A percentile compares a stretch with the other conserved stretches of the same genome.
Conservation (phyloP, 2,888 invertebrate genomes). For the Kuschelorhynchus macadamiae region DNA sequence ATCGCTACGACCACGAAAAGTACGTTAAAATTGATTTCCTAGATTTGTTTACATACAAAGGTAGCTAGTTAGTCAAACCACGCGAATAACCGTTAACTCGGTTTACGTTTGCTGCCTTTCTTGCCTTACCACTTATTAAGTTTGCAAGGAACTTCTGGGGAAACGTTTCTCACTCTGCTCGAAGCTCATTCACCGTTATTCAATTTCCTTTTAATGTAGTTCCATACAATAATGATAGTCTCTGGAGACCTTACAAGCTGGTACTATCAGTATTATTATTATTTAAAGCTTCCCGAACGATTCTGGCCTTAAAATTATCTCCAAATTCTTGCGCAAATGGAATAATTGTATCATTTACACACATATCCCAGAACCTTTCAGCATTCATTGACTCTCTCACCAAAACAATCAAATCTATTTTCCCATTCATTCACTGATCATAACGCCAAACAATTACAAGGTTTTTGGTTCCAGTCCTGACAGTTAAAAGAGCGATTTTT, state of each 20-base stretch:
- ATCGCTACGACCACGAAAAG: too few relatives aligned
- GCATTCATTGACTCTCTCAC: background rate
- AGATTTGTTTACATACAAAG: too few relatives aligned
- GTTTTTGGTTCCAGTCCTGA: too few relatives aligned
- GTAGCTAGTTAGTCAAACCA: too few relatives aligned
- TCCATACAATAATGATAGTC: too few relatives aligned
- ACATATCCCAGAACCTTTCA: background rate
- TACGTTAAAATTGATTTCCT: too few relatives aligned
- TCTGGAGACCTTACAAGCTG: too few relatives aligned
- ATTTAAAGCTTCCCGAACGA: background rate
- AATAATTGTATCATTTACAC: background rate
- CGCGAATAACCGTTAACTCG: too few relatives aligned
- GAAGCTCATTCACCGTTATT: background rate
- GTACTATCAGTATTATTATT: background rate
- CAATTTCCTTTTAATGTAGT: too few relatives aligned
- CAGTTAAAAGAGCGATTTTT: too few relatives aligned
- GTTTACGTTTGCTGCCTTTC: background rate
- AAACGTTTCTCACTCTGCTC: background rate
- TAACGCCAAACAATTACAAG: background rate
- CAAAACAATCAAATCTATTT: background rate
- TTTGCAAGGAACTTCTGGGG: conserved; percentile 2
- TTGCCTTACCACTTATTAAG: background rate
- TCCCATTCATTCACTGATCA: background rate
- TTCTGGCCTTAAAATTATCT: background rate
- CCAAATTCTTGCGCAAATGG: background rate